A percentile compares a stretch with the other conserved stretches of the same genome.
Conservation (phyloP, 2,797 vertebrate species). For the Acanthis flammea region DNA sequence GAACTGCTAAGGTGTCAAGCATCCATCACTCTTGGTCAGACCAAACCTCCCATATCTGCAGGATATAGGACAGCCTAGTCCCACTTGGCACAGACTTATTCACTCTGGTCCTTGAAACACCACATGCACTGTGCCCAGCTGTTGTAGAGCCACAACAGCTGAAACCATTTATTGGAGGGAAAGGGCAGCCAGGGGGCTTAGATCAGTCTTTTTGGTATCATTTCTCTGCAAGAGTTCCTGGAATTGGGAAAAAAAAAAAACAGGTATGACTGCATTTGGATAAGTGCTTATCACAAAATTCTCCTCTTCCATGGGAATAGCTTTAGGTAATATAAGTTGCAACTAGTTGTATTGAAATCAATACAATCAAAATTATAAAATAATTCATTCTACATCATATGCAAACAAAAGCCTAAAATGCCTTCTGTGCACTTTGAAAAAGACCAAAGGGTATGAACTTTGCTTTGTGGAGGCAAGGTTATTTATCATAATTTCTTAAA, state of each 20-base stretch:
- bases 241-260: background rate
- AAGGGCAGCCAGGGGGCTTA: background rate
- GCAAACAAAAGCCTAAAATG: background rate
- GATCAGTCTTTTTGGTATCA: background rate
- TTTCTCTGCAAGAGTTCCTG: background rate
- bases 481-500: background rate
- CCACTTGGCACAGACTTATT: background rate
- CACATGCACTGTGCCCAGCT: background rate
- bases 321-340: background rate
- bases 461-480: background rate
- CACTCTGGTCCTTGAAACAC: background rate
- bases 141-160: background rate
- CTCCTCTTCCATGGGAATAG: background rate
- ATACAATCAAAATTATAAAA: background rate
- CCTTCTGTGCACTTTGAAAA: background rate
- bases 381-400: background rate
- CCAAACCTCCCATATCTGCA: background rate
- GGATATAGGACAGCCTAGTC: background rate
- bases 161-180: background rate
- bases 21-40: background rate
- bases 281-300: background rate
- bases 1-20: background rate
- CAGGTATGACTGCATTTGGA: background rate
- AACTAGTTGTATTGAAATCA: background rate
- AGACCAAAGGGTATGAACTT: background rate